Base-by-base conservation (phyloP, 2,113 vertebrate species). In the Chaenocephalus aceratus region DNA sequence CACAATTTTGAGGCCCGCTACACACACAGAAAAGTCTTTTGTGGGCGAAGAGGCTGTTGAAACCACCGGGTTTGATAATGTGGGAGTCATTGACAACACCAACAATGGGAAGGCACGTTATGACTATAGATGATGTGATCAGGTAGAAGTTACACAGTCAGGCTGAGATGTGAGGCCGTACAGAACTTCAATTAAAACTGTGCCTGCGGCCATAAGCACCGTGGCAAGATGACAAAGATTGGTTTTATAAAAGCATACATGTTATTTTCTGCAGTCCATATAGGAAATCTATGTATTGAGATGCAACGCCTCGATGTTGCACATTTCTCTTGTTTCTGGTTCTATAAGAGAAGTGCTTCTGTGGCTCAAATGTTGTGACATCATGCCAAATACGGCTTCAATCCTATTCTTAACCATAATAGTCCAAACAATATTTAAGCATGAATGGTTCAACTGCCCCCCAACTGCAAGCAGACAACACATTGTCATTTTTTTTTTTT, bases 51-150 rank as follows among this genome's bases (percentile, higher is more conserved):
- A 72, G 54, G 57, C 51, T 44, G 49, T n/a, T 80, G 23, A 60
- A 72, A 60, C 66, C 16, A 78, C 59, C 3, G 0, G 11, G 52
- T 11, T 58, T 60, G 52, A 79, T 74, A 63, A 76, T 36, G 67
- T 82, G 61, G 63, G 68, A 76, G 26, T 60, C 53, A 13, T 2
- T 71, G 77, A 73, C 66, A 63, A 45, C 10, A 4, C 4, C 1
- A 64, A 86, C 81, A 77, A 69, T 77, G 58, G 70, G 21, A 80
- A 13, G 57, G 11, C 53, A 72, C 63, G 23, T 58, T 70, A 30
- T 82, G 75, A 90, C 80, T 75, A 63, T 57, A 82, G 64, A 72
- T 80, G 13, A 69, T 52, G 9, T 49, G 46, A 77, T 70, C 26
- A 51, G 46, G 49, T 46, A 8, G 72, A 56, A 54, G 21, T 69